Evolutionary conservation across 2,113 vertebrate genomes (phyloP).

Genomic region (Laticauda colubrina): DNA sequence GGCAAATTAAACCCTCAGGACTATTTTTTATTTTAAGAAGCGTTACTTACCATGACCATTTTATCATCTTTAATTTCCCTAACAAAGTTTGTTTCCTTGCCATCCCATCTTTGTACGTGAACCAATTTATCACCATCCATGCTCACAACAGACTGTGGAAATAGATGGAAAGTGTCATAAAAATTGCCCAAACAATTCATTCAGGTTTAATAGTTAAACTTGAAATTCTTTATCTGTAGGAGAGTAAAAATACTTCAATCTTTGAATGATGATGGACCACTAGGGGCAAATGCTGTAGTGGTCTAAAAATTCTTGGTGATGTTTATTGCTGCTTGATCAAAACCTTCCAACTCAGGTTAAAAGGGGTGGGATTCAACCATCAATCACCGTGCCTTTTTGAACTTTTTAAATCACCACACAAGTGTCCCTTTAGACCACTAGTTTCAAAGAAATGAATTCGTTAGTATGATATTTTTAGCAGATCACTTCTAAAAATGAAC

Average conservation of each 20-base stretch:
- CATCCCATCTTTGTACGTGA: constrained; percentile 94
- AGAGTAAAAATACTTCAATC: not conserved
- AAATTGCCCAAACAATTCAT: constrained; percentile 8
- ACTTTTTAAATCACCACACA: not conserved
- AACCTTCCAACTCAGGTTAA: not conserved
- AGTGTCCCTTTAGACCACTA: not conserved
- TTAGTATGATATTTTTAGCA: not conserved
- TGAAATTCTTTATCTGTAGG: not conserved
- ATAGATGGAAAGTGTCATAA: constrained; percentile 41
- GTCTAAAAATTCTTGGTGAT: not conserved
- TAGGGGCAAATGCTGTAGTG: not conserved
- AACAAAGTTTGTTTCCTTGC: constrained; percentile 88
- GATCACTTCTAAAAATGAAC: not conserved
- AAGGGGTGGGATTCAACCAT: not conserved
- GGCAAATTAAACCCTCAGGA: fast-evolving
- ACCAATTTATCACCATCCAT: constrained; percentile 87
- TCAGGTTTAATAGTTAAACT: not conserved
- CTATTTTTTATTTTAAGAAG: fast-evolving
- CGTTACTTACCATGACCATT: constrained; percentile 84
- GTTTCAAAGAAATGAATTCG: not conserved
- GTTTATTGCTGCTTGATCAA: not conserved
- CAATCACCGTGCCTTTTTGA: not conserved
- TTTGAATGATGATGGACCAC: not conserved
- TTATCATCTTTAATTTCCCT: constrained; percentile 90
- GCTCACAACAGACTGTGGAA: constrained; percentile 81